Percentiles rank a stretch among this genome's conserved stretches.
These are phyloP conservation scores for Chondrosia reniformis DNA, from an alignment of 37 sponge, comb jelly and placozoan species.

Conservation along the genomic window DNA sequence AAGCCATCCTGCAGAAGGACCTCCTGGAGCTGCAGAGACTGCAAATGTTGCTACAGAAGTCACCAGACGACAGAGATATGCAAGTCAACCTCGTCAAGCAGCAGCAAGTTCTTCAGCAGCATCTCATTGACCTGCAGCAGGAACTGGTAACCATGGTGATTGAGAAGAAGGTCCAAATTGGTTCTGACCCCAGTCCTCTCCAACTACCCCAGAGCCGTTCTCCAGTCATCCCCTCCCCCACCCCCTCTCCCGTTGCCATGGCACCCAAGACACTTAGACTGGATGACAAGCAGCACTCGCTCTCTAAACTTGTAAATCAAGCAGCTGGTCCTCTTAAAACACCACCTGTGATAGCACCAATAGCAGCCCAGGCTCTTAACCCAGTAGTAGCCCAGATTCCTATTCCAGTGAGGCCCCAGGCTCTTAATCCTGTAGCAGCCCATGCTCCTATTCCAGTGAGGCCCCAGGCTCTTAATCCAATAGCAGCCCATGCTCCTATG, in stretches of 20 bases:
- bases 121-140: conserved; percentile 45
- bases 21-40: conserved; percentile 51
- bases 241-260: background rate
- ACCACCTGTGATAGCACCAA: too few relatives aligned
- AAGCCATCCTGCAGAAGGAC: conserved; percentile 51
- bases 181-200: background rate
- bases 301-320: background rate
- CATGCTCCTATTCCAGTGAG: conserved; percentile 1
- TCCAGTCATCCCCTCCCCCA: background rate
- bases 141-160: conserved; percentile 13
- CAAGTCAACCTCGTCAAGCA: conserved; percentile 58
- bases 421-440: too few relatives aligned
- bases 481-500: background rate
- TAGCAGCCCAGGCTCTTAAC: too few relatives aligned
- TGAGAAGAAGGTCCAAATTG: background rate
- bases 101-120: conserved; percentile 61
- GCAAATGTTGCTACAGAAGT: conserved; percentile 33
- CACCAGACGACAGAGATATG: conserved; percentile 24
- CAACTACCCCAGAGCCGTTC: background rate
- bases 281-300: background rate
- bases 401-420: too few relatives aligned
- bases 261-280: background rate
- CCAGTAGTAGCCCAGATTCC: too few relatives aligned
- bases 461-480: background rate
- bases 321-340: background rate